Percentiles rank a stretch among this genome's conserved stretches.
Conservation (phyloP, 2,113 vertebrate genomes). For the Hymenochirus boettgeri region DNA sequence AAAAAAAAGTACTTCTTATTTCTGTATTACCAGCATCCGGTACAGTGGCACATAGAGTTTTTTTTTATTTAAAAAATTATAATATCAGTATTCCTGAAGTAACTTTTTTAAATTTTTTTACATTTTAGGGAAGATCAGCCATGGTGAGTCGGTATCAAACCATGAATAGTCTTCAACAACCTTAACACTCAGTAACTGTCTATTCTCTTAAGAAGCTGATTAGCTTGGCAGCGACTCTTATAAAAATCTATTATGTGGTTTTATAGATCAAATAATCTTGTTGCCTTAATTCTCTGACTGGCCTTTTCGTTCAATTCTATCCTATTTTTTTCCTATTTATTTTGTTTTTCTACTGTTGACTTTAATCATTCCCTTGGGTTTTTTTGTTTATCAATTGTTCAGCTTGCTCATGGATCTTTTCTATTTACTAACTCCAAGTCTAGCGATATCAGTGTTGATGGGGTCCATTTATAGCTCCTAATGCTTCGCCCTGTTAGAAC, state of each 20-base stretch:
- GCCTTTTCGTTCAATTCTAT: no score
- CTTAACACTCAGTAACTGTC: no score
- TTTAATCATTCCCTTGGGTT: not conserved
- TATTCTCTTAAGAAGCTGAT: constrained; percentile 34
- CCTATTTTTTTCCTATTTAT: not conserved
- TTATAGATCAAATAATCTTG: not conserved
- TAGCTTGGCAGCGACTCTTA: constrained; percentile 4
- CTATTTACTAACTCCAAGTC: constrained; percentile 28
- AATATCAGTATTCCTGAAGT: no score
- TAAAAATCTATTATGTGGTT: not conserved
- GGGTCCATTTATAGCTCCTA: constrained; percentile 7
- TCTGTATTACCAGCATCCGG: no score
- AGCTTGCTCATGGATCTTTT: constrained; percentile 31
- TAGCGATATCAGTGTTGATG: constrained; percentile 23
- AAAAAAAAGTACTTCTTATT: no score
- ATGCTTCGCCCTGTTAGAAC: constrained; percentile 19
- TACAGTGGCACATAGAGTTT: no score
- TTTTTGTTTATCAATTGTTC: constrained; percentile 26
- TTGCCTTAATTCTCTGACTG: no score
- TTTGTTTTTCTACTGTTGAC: not conserved
- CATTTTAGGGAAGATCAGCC: no score
- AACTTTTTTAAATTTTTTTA: no score
- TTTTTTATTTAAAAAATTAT: no score
- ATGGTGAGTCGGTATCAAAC: no score
- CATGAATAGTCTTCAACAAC: no score